Conservation (phyloP, 2,888 invertebrate species). For the Zootermopsis nevadensis region DNA sequence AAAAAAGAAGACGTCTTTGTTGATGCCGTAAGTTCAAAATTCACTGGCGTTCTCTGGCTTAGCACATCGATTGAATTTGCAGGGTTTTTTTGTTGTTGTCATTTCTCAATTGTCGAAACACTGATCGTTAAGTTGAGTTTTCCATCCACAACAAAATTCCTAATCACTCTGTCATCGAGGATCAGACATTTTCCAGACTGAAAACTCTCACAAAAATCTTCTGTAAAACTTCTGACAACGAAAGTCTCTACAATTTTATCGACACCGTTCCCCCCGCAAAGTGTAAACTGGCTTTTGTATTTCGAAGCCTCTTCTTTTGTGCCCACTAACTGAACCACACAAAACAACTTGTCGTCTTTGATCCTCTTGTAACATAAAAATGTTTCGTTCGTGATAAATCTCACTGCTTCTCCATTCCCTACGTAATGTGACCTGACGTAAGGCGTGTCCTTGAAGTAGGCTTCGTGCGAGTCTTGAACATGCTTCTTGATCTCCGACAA, state of each 20-base stretch:
- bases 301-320: neutral
- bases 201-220: conserved; percentile 15
- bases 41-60: too few relatives aligned
- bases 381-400: neutral
- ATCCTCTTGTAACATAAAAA: neutral
- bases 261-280: neutral
- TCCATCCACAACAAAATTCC: neutral
- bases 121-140: neutral
- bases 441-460: neutral
- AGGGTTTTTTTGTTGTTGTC: neutral
- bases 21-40: too few relatives aligned
- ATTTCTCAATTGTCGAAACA: neutral
- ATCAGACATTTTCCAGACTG: neutral
- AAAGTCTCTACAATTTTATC: conserved; percentile 15
- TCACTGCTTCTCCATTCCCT: conserved; percentile 10
- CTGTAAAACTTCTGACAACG: conserved; percentile 14
- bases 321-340: conserved; percentile 4
- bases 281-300: conserved; percentile 6
- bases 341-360: neutral
- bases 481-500: neutral
- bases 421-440: neutral
- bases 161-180: neutral
- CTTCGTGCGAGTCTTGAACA: neutral
- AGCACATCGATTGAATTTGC: too few relatives aligned
- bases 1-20: too few relatives aligned